Percentiles rank a stretch among this genome's conserved stretches.
Conservation (phyloP, 2,113 vertebrate genomes). For the Vanacampus margaritifer region DNA sequence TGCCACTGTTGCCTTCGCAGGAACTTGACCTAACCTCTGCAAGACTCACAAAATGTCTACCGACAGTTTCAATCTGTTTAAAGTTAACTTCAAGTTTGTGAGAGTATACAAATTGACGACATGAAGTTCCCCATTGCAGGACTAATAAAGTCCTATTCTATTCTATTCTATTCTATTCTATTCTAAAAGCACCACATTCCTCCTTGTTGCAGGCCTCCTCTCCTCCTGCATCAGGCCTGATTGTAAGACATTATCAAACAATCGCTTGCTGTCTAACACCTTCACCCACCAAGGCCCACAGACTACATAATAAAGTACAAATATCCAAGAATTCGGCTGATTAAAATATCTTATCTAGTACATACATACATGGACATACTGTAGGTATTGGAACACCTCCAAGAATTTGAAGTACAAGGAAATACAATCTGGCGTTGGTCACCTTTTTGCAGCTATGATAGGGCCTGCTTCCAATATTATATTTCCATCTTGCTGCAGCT, state of each 20-base stretch:
- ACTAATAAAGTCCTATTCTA: not conserved
- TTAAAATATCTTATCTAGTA: not conserved
- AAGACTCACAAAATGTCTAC: not conserved
- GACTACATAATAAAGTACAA: conserved; percentile 27
- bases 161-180: not conserved
- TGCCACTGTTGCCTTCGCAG: conserved; percentile 19
- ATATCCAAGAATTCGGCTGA: not conserved
- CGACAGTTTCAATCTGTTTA: not conserved
- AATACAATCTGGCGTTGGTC: no score
- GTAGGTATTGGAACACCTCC: not conserved
- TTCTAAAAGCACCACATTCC: conserved; percentile 50
- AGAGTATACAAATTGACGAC: not conserved
- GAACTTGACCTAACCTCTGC: conserved; percentile 4
- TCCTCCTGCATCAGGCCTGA: conserved; percentile 71
- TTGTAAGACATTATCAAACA: conserved; percentile 64
- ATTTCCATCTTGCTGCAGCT: not conserved
- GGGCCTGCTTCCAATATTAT: no score
- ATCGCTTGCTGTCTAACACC: conserved; percentile 56
- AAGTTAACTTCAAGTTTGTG: not conserved
- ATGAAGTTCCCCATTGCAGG: not conserved
- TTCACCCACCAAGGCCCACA: conserved; percentile 38
- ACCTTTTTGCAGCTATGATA: no score
- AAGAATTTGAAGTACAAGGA: not conserved
- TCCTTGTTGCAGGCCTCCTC: conserved; percentile 70
- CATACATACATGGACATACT: not conserved